Evolutionary conservation across 2,888 invertebrate species (phyloP).

Genomic region (Melipona bicolor): DNA sequence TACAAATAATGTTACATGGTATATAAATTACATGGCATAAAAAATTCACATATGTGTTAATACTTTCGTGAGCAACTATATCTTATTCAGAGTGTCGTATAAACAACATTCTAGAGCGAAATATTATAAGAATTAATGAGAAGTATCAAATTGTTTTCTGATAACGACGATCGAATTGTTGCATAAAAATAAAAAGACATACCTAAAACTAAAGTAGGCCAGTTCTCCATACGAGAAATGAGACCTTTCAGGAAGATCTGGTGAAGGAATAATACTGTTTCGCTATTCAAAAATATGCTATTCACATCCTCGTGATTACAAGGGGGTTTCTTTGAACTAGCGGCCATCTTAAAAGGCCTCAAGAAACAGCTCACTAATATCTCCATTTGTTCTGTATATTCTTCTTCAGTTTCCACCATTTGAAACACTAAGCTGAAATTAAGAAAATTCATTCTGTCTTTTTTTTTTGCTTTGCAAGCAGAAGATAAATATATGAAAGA

Average conservation of each 20-base stretch:
- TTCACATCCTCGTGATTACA: conserved; percentile 97
- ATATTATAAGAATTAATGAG: too few relatives aligned
- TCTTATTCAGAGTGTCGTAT: background rate
- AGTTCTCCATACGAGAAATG: conserved; percentile 95
- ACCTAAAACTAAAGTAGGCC: conserved; percentile 97
- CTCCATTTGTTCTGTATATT: conserved; percentile 96
- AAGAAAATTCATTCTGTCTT: background rate
- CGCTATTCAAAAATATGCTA: conserved; percentile 96
- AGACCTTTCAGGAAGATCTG: conserved; percentile 97
- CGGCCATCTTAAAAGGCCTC: conserved; percentile 96
- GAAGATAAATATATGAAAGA: background rate
- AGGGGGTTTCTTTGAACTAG: conserved; percentile 96
- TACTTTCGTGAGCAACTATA: too few relatives aligned
- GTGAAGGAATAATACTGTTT: conserved; percentile 95
- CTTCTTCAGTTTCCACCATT: conserved; percentile 97
- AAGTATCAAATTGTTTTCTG: background rate
- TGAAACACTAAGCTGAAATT: conserved; percentile 90
- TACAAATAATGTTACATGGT: too few relatives aligned
- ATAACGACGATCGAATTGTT: background rate
- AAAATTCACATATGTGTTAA: too few relatives aligned
- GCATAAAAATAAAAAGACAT: conserved; percentile 75
- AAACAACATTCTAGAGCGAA: background rate
- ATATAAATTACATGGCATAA: too few relatives aligned
- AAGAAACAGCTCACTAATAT: conserved; percentile 93
- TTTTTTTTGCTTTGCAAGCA: background rate